These are phyloP conservation scores for Elanus axillaris DNA, from an alignment of 2,113 vertebrate species.

Conservation along the genomic window DNA sequence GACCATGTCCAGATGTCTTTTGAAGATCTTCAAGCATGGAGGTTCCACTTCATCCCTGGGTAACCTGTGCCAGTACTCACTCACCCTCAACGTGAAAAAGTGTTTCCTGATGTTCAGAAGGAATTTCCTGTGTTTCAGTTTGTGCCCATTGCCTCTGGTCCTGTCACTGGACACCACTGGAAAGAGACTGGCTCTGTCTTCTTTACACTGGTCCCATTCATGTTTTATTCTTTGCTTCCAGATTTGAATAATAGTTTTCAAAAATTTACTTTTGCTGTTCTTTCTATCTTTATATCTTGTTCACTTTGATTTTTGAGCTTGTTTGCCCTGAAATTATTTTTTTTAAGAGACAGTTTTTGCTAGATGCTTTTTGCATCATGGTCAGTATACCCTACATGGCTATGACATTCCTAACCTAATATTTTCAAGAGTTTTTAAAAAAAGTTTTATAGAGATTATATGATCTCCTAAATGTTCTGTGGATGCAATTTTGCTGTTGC, in stretches of 20 bases:
- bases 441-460: fast-evolving
- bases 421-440: background rate
- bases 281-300: background rate
- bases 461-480: background rate
- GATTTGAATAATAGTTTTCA: background rate
- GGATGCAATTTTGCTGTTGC: background rate
- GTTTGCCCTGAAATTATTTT: background rate
- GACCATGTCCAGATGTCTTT: fast-evolving
- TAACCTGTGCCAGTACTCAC: fast-evolving
- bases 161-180: background rate
- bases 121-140: background rate
- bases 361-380: background rate
- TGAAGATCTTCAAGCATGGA: background rate
- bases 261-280: background rate
- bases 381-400: background rate
- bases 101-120: background rate
- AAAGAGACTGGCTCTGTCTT: background rate
- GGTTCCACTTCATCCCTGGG: background rate
- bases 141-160: background rate
- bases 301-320: background rate
- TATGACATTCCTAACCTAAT: background rate
- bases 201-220: background rate
- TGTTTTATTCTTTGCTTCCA: background rate
- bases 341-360: background rate
- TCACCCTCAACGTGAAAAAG: background rate